Base-by-base conservation (phyloP, 53 echinoderm and acorn worm species). In the Actinopyga echinites region DNA sequence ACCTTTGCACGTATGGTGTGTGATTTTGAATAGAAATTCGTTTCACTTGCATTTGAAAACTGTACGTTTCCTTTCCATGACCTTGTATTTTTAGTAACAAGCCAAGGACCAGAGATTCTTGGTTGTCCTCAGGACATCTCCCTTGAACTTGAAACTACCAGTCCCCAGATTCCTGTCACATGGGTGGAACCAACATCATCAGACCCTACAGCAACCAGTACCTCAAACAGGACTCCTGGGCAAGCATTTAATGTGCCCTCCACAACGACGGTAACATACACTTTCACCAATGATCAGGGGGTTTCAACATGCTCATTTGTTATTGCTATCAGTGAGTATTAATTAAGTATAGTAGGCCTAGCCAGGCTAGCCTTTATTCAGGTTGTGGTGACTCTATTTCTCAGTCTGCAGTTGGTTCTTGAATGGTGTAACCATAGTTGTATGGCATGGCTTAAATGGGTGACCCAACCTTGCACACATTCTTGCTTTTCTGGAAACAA, bases 191-290 rank as follows among this genome's bases (percentile, higher is more conserved):
- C 77, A 17, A 30, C 77, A 17, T 56, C 77, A 19, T 21, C 56
- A 17, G 77, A 77, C 32, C 56, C 28, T 7, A 15, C 54, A 28
- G 77, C 77, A 19, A 28, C 21, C 5, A 33, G 4, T 2, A n/a
- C 56, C 23, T 77, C 77, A 11, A 77, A 77, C 56, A 53, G 77
- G 32, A 54, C 56, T 26, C 77, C 77, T 19, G 77, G 56, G 21
- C 53, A 77, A 15, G 31, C 29, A 0, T 77, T 77, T 30, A 55
- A 56, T 32, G 32, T 77, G 30, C 77, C 77, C 28, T 77, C 77
- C 0, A 30, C 9, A 28, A 77, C 35, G 12, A 77, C 55, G 13
- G 77, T 77, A 6, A 56, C 32, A 6, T 77, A 77, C 25, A 77
- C 56, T 15, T 77, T 77, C 56, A 77, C 54, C 2, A 28, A 43